These are phyloP conservation scores for Chaetura pelagica DNA, from an alignment of 2,113 vertebrate genomes.

Conservation along the genomic window DNA sequence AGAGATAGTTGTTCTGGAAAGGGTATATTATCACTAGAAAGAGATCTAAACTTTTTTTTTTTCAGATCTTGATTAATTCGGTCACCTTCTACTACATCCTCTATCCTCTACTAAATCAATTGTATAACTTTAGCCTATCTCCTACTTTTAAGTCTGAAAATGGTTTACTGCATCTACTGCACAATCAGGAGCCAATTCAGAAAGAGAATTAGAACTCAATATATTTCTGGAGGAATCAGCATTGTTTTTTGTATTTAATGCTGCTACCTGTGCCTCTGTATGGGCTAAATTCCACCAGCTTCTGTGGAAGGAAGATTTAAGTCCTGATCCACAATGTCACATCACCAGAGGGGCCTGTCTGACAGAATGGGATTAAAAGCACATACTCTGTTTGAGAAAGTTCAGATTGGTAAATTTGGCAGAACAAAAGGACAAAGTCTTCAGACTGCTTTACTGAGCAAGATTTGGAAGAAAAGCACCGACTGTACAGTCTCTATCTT, in stretches of 20 bases:
- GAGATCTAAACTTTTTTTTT: background rate
- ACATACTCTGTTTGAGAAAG: background rate
- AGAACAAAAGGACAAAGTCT: constrained; percentile 31
- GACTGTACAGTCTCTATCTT: constrained; percentile 28
- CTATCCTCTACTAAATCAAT: background rate
- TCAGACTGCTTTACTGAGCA: constrained; percentile 46
- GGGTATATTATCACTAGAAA: background rate
- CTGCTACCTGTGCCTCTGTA: background rate
- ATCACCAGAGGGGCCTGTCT: background rate
- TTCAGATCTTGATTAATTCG: background rate
- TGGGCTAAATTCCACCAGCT: background rate
- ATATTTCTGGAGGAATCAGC: background rate
- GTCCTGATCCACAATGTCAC: background rate
- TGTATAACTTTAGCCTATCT: background rate
- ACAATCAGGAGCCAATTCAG: background rate
- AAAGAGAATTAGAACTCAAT: background rate
- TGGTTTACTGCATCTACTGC: background rate
- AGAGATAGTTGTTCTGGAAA: background rate
- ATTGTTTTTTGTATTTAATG: background rate
- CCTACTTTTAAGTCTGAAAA: background rate
- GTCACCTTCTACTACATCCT: background rate
- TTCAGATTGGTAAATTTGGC: background rate
- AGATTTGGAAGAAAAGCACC: constrained; percentile 11
- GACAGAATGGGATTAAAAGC: background rate
- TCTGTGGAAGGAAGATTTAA: background rate